Evolutionary conservation across 2,113 vertebrate species (phyloP).

Genomic region (Saccopteryx bilineata): DNA sequence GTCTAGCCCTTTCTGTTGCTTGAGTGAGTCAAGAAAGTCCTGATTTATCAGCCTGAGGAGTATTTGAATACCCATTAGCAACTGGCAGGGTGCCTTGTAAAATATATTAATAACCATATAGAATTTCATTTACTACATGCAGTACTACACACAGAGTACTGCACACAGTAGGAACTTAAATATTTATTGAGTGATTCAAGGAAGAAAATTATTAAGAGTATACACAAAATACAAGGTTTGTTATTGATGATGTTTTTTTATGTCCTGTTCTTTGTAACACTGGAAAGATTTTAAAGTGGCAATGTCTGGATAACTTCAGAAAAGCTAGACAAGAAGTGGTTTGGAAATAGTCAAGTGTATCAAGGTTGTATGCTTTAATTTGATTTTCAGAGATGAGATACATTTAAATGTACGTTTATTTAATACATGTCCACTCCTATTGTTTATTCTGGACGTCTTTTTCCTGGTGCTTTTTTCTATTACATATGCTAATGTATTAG

Average conservation of each 20-base stretch:
- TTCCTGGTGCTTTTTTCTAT: slow-evolving; percentile 55
- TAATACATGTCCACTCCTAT: slow-evolving; percentile 73
- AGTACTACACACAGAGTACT: no score
- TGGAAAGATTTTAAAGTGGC: not conserved
- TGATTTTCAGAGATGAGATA: slow-evolving; percentile 73
- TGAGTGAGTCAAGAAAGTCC: not conserved
- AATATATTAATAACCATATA: slow-evolving; percentile 26
- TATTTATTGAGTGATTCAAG: slow-evolving; percentile 6
- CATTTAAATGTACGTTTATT: slow-evolving; percentile 71
- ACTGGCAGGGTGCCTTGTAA: not conserved
- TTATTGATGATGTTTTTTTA: not conserved
- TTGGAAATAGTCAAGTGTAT: slow-evolving; percentile 23
- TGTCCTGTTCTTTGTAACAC: not conserved
- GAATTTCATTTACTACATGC: not conserved
- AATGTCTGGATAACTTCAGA: slow-evolving; percentile 63
- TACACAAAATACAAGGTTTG: not conserved
- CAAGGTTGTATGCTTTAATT: slow-evolving; percentile 62
- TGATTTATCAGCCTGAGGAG: not conserved
- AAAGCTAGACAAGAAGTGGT: not conserved
- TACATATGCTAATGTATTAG: not conserved
- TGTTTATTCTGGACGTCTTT: slow-evolving; percentile 70
- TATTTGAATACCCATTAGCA: not conserved
- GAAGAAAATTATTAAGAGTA: not conserved
- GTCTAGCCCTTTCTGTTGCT: not conserved
- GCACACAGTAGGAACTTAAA: not conserved